phyloP scores from a whole-genome alignment of 1,140 invertebrate genomes.

The Microplitis mediator region DNA sequence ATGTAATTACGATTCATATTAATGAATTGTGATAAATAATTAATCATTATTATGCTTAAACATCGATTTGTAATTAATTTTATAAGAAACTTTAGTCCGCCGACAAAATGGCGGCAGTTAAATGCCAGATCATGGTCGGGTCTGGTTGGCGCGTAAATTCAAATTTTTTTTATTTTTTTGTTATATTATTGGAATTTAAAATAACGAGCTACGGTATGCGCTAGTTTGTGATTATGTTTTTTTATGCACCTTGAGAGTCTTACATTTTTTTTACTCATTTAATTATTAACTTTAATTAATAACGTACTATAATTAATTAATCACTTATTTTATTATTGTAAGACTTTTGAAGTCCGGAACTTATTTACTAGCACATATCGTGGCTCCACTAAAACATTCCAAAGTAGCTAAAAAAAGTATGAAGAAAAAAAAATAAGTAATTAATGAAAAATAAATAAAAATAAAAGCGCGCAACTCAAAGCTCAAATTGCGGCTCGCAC shows the following conservation, averaged over 20 bases:
- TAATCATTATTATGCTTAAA: background rate
- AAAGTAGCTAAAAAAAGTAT: background rate
- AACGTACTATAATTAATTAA: background rate
- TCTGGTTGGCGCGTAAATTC: background rate
- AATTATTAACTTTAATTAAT: background rate
- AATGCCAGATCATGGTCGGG: background rate
- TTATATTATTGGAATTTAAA: background rate
- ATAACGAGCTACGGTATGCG: slow-evolving; percentile 24
- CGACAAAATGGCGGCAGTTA: no score
- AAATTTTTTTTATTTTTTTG: background rate
- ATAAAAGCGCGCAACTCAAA: slow-evolving; percentile 56
- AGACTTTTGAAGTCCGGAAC: slow-evolving; percentile 16
- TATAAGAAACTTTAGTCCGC: no score
- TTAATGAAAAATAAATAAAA: slow-evolving; percentile 29
- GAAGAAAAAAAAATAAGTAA: background rate
- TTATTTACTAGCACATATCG: slow-evolving; percentile 10
- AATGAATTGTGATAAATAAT: no score
- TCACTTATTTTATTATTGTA: background rate
- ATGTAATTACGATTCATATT: no score
- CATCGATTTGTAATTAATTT: background rate
- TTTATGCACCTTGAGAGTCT: slow-evolving; percentile 17
- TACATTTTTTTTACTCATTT: background rate
- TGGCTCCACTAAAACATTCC: background rate
- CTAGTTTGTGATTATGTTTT: slow-evolving; percentile 11
- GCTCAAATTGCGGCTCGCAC: slow-evolving; percentile 62